These are phyloP conservation scores for Cryptus armator DNA, from an alignment of 2,888 invertebrate genomes.

Conservation along the genomic window DNA sequence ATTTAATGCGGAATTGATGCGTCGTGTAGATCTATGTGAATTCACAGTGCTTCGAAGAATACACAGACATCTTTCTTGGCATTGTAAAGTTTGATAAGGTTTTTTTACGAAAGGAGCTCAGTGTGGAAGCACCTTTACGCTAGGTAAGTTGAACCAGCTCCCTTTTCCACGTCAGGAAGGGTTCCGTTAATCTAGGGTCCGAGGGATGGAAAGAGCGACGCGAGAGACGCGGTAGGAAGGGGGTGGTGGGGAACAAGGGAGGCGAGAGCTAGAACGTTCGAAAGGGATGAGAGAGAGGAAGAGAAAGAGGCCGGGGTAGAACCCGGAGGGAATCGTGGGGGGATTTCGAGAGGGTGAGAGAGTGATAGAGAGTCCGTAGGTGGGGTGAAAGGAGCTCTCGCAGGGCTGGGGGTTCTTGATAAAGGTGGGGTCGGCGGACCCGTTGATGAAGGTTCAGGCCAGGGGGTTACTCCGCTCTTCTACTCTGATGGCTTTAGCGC, in stretches of 20 bases:
- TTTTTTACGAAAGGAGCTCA: slow-evolving; percentile 15
- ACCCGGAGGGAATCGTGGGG: slow-evolving; percentile 70
- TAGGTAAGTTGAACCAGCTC: slow-evolving; percentile 81
- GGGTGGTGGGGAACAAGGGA: slow-evolving; percentile 46
- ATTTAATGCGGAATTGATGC: not conserved
- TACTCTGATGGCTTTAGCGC: slow-evolving; percentile 82
- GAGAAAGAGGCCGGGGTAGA: slow-evolving; percentile 71
- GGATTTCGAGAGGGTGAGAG: slow-evolving; percentile 73
- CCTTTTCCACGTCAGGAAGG: slow-evolving; percentile 80
- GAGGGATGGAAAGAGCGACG: slow-evolving; percentile 73
- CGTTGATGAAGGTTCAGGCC: slow-evolving; percentile 85
- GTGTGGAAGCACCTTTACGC: slow-evolving; percentile 77
- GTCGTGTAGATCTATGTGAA: not conserved
- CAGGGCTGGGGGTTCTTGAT: slow-evolving; percentile 81
- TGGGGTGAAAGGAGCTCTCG: slow-evolving; percentile 70
- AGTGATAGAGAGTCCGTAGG: slow-evolving; percentile 68
- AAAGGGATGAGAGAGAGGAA: slow-evolving; percentile 67
- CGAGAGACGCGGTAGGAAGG: slow-evolving; percentile 60
- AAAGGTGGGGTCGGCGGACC: slow-evolving; percentile 84
- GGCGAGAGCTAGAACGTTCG: slow-evolving; percentile 58
- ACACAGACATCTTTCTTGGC: not conserved
- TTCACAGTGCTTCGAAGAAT: not conserved
- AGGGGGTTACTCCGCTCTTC: slow-evolving; percentile 84
- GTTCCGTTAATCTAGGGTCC: slow-evolving; percentile 83
- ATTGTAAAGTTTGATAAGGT: slow-evolving; percentile 2